Base-by-base conservation (phyloP, 2,888 invertebrate species). In the Tortricodes alternella region DNA sequence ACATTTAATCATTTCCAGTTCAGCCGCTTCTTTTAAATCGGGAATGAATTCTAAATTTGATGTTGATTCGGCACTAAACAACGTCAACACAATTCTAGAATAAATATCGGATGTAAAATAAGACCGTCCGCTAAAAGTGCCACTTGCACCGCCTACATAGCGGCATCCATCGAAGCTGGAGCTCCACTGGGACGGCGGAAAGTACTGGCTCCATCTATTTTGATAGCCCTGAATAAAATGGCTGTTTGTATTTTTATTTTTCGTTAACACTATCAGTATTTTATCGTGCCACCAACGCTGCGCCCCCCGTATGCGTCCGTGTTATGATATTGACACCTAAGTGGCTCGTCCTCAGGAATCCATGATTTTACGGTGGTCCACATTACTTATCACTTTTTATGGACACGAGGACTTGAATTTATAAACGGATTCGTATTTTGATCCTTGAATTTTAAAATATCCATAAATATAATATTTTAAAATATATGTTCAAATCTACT, bases 321-420 rank as follows among this genome's bases (percentile, higher is more conserved):
- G 67, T 71, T 78, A 72, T 75, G 71, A 78, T 82, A 80, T 78
- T 73, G 76, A 78, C 74, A 71, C 70, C 75, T 71, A 70, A 70
- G 65, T 61, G 57, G 60, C 59, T 62, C 63, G 57, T 71, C 72
- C 76, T 73, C 66, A 62, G 73, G 76, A 74, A 69, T 73, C 71
- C 73, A 69, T 63, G 73, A 70, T 72, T 80, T 81, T 80, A 81
- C 74, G 74, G 78, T 75, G 72, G 73, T 68, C 73, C 65, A 66
- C 64, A 70, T 80, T 68, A 75, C 70, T 79, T 80, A 80, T 78
- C 75, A 68, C 62, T 64, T 78, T 84, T 84, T 83, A 84, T 80
- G 75, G 67, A 65, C 58, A 37, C 46, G 15, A 18, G 38, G 53
- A 53, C 32, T 53, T 46, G 13, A n/a, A 29, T 44, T 27, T 32